Percentiles rank a stretch among this genome's conserved stretches.
These are phyloP conservation scores for Parthenolecanium corni DNA, from an alignment of 2,888 invertebrate species.

Conservation along the genomic window DNA sequence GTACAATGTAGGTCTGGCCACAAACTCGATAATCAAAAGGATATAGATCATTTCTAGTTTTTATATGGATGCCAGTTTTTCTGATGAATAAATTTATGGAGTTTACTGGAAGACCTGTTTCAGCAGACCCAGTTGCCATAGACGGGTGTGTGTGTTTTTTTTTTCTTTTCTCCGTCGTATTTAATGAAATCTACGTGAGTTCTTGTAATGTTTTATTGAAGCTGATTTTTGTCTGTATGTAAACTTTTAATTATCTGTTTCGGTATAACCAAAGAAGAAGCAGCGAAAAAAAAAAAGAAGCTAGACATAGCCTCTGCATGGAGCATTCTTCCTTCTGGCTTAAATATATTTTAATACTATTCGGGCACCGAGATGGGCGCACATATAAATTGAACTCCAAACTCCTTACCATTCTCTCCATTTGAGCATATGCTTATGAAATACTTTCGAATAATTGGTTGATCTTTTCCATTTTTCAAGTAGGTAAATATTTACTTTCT, in stretches of 20 bases:
- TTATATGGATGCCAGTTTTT: background rate
- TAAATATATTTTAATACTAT: no score
- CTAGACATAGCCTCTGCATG: no score
- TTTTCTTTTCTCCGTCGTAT: background rate
- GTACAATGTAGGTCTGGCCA: conserved; percentile 22
- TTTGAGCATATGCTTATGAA: no score
- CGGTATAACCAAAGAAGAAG: conserved; percentile 3
- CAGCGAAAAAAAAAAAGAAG: no score
- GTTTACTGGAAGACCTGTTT: conserved; percentile 10
- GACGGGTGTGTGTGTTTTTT: background rate
- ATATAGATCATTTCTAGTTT: conserved; percentile 25
- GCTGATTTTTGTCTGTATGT: conserved; percentile 13
- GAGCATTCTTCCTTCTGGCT: no score
- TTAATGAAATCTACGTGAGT: conserved; percentile 11
- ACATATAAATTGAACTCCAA: no score
- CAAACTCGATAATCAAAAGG: conserved; percentile 25
- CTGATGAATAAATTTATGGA: conserved; percentile 27
- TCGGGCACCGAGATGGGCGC: no score
- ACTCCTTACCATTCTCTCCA: no score
- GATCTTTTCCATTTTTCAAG: no score
- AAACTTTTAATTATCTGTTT: conserved; percentile 22
- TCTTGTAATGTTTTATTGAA: conserved; percentile 18
- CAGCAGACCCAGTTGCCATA: conserved; percentile 5
- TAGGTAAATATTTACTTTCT: no score
- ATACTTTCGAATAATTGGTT: no score